Base-by-base conservation (phyloP, 1,140 invertebrate genomes). In the Megalonaias nervosa region DNA sequence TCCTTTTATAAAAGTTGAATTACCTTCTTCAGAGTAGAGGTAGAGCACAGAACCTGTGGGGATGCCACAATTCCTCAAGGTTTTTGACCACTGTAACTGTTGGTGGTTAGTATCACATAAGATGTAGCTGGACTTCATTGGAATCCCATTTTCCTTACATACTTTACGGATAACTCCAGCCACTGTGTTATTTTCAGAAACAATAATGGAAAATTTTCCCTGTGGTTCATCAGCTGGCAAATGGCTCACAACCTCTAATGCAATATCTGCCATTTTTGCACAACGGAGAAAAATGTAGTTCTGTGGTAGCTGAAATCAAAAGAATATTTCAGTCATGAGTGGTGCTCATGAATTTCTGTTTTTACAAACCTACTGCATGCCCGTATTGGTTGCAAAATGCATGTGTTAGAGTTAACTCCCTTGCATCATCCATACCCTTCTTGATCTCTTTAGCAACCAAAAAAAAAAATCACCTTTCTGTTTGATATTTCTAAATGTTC, bases 61-160 rank as follows among this genome's bases (percentile, higher is more conserved):
- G 1, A 78, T 31, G 0, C 76, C 76, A 74, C 64, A 73, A 19
- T 78, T 23, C n/a, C 26, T 17, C 15, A 78, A 60, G 23, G 76
- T 78, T 19, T 78, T 71, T 13, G 76, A 78, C 76, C 76, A 78
- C 17, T 73, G 76, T 31, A 78, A 59, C 9, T 69, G 55, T 67
- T 57, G 67, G 17, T 69, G 55, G 3, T 61, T 3, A 11, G 23
- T 68, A n/a, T 78, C 71, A 15, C 65, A 21, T 16, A 78, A 26
- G 5, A 67, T 55, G 23, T 77, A 77, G 60, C 75, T 71, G 16
- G 75, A 48, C 55, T 26, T 67, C 58, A 78, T 61, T 19, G 64
- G 21, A 57, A 73, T 68, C 19, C 60, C 55, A 73, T 73, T 67
- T 59, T 78, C 76, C 58, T 78, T 78, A 48, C 76, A 73, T 17